A percentile compares a stretch with the other conserved stretches of the same genome.
These are phyloP conservation scores for Eledone cirrhosa DNA, from an alignment of 2,888 invertebrate species.

Conservation along the genomic window DNA sequence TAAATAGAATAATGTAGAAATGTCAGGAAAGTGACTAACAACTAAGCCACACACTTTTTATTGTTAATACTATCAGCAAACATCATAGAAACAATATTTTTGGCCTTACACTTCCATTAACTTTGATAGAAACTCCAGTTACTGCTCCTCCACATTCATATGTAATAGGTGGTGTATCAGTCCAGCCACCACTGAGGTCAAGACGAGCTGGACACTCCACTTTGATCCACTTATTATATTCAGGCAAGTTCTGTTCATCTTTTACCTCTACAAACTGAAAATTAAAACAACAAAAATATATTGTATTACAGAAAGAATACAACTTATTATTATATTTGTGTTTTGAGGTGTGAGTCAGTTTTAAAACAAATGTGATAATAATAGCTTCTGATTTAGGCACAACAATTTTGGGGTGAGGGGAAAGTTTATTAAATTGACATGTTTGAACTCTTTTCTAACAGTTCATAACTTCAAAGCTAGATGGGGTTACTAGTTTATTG, in stretches of 20 bases:
- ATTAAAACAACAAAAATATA: slow-evolving; percentile 18
- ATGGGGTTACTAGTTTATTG: no score
- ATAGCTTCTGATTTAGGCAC: no score
- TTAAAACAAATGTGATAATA: no score
- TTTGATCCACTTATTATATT: slow-evolving; percentile 64
- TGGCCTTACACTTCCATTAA: slow-evolving; percentile 67
- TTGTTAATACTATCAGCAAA: no score
- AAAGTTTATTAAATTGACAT: no score
- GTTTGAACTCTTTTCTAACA: no score
- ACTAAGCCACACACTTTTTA: no score
- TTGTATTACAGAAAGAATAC: background rate
- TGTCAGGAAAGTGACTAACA: no score
- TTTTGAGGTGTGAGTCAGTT: background rate
- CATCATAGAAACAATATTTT: background rate
- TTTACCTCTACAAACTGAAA: slow-evolving; percentile 52
- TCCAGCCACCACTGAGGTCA: slow-evolving; percentile 71
- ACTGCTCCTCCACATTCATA: slow-evolving; percentile 70
- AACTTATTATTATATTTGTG: background rate
- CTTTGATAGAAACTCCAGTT: slow-evolving; percentile 67
- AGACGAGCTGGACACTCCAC: slow-evolving; percentile 69
- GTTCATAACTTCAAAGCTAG: no score
- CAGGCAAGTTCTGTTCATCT: slow-evolving; percentile 40
- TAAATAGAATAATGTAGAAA: no score
- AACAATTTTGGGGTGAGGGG: no score
- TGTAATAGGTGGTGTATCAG: slow-evolving; percentile 72